These are phyloP conservation scores for Ashinkailepas kermadecensis DNA, from an alignment of 2,888 invertebrate genomes.

Conservation along the genomic window DNA sequence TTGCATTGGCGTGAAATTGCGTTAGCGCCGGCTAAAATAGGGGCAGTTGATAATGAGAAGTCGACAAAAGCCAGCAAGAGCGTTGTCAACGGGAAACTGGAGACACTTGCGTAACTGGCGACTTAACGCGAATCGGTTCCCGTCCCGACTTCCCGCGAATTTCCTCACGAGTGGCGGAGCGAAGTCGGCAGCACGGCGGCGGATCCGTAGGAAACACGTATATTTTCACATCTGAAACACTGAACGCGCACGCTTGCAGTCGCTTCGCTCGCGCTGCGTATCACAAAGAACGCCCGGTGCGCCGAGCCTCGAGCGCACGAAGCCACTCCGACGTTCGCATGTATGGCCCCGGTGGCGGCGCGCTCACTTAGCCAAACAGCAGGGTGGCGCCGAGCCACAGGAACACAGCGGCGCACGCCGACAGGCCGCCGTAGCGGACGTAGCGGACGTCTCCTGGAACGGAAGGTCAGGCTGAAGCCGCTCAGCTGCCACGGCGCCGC, in stretches of 20 bases:
- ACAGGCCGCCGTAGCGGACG: neutral
- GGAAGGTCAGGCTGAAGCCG: neutral
- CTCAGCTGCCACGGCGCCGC: too few relatives aligned
- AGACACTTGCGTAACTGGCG: neutral
- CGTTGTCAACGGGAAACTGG: neutral
- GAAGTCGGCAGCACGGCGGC: too few relatives aligned
- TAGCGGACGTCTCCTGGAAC: neutral
- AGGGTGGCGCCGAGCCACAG: neutral
- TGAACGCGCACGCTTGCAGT: neutral
- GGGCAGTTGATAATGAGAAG: neutral
- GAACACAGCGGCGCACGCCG: neutral
- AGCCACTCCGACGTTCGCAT: neutral
- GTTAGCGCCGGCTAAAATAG: neutral
- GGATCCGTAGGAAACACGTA: neutral
- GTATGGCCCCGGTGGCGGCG: neutral
- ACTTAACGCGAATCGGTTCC: too few relatives aligned
- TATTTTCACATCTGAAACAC: conserved; percentile 7
- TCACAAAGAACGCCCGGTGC: neutral
- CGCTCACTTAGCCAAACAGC: neutral
- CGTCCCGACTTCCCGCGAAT: too few relatives aligned
- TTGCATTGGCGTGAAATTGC: neutral
- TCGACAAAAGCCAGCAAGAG: neutral
- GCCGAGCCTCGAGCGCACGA: neutral
- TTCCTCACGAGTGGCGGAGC: too few relatives aligned
- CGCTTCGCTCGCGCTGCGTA: neutral